Conservation (phyloP, 1,140 invertebrate species). For the Ctenoplectra terminalis region DNA sequence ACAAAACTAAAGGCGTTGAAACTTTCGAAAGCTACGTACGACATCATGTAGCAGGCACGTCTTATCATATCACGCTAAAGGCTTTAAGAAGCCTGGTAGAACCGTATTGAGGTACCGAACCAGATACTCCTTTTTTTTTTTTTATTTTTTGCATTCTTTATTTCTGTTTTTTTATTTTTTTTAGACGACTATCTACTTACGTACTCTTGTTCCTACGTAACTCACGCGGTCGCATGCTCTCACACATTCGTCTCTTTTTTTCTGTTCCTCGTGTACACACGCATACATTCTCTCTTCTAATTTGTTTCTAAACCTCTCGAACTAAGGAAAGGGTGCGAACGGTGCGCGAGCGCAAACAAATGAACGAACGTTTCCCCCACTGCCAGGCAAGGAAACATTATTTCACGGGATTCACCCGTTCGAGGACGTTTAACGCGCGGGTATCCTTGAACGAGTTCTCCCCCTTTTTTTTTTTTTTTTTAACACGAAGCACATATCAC, state of each 20-base stretch:
- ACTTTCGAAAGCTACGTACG: constrained; percentile 78
- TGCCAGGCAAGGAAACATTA: not conserved
- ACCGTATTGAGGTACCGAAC: constrained; percentile 71
- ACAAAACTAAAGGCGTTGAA: constrained; percentile 80
- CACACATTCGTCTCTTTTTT: constrained; percentile 13
- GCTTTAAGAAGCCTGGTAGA: constrained; percentile 74
- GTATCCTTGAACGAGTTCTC: constrained; percentile 9
- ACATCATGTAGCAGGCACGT: constrained; percentile 81
- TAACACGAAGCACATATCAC: constrained; percentile 54
- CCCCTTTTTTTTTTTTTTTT: not conserved
- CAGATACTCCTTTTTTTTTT: constrained; percentile 56
- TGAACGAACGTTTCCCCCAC: constrained; percentile 11
- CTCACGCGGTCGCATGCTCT: constrained; percentile 18
- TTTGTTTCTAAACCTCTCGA: constrained; percentile 46
- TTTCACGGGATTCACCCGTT: not conserved
- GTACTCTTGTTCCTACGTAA: constrained; percentile 30
- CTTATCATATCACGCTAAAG: constrained; percentile 83
- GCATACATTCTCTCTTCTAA: constrained; percentile 33
- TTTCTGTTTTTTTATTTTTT: constrained; percentile 19
- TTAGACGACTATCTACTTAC: constrained; percentile 55
- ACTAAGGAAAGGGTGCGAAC: constrained; percentile 55
- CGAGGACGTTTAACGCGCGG: constrained; percentile 32
- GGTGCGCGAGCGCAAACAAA: constrained; percentile 55
- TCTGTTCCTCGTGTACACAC: constrained; percentile 1
- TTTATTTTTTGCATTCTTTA: constrained; percentile 52